These are phyloP conservation scores for Temnothorax rugatulus DNA, from an alignment of 2,888 invertebrate species.

Conservation along the genomic window DNA sequence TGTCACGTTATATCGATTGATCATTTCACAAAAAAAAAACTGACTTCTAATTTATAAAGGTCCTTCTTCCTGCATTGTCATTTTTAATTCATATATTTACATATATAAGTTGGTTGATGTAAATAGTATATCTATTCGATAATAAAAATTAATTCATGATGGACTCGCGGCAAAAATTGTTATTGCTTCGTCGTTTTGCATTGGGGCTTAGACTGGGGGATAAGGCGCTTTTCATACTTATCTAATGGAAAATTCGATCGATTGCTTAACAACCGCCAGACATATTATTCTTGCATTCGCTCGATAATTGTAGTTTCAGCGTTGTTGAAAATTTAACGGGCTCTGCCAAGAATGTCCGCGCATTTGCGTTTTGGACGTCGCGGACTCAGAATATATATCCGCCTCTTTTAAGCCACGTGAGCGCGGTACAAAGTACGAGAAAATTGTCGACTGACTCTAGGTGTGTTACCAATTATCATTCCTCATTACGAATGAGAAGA, in stretches of 20 bases:
- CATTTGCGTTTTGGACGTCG: constrained; percentile 28
- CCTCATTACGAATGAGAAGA: neutral
- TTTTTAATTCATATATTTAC: neutral
- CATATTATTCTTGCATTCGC: constrained; percentile 46
- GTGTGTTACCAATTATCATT: neutral
- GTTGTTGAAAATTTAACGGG: constrained; percentile 36
- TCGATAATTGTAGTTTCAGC: constrained; percentile 32
- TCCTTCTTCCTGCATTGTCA: neutral
- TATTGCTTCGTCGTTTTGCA: neutral
- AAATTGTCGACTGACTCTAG: constrained; percentile 1
- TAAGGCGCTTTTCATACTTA: neutral
- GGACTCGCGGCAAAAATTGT: neutral
- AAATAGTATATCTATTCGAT: neutral
- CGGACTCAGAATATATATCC: neutral
- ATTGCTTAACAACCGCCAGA: constrained; percentile 23
- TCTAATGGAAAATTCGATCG: constrained; percentile 36
- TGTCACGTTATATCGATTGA: neutral
- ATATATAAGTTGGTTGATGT: neutral
- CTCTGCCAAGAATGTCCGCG: neutral
- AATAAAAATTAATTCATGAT: constrained; percentile 18
- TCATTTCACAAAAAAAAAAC: neutral
- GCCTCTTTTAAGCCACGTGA: neutral
- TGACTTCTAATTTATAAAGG: constrained; percentile 3
- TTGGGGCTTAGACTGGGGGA: neutral
- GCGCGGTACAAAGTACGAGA: neutral